Evolutionary conservation across 2,797 vertebrate genomes (phyloP), one percentile per base, ranked within the genome.

Genomic region (Chiloscyllium punctatum): DNA sequence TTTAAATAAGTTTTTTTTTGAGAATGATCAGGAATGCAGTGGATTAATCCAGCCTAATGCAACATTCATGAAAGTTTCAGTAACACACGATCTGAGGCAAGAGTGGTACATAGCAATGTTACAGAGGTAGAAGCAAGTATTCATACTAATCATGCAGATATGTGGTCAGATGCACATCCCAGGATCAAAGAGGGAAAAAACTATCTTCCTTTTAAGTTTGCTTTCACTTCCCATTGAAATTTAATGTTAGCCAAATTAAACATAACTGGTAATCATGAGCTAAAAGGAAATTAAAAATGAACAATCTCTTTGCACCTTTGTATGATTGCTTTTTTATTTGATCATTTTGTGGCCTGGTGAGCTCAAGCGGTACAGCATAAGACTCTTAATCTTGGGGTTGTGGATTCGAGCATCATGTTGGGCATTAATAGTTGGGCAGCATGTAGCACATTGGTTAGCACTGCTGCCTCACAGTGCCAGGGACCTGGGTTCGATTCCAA

Each of bases 361-460:
- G 37, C 92, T 94, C 92, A 94, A 68, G 72, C 68, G 37, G 92
- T 94, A 94, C 37, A 94, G 92, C 92, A 94, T 72, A 68, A 42
- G 92, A 94, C 68, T 94, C 92, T 72, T 94, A 94, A 94, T 94
- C 92, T 42, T 23, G 0, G 68, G 68, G 68, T 23, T 5, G 68
- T 69, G 68, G 21, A 5, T 69, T 69, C 18, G 18, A 69, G 68
- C 16, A 0, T 5, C 68, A 2, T 16, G 18, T 69, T 69, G 68
- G 68, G 68, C 11, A 11, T 1, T 8, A 62, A 62, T 62, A 13
- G 8, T 62, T 62, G 57, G 57, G 9, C 57, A 62, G 57, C 57
- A 62, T 8, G 9, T 11, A 62, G 57, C 57, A 62, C 9, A 11
- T 13, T 62, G 9, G 9, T 62, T 62, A 13, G 9, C 9, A 62